Conservation (phyloP, 2,888 invertebrate species). For the Aleiodes alternator region DNA sequence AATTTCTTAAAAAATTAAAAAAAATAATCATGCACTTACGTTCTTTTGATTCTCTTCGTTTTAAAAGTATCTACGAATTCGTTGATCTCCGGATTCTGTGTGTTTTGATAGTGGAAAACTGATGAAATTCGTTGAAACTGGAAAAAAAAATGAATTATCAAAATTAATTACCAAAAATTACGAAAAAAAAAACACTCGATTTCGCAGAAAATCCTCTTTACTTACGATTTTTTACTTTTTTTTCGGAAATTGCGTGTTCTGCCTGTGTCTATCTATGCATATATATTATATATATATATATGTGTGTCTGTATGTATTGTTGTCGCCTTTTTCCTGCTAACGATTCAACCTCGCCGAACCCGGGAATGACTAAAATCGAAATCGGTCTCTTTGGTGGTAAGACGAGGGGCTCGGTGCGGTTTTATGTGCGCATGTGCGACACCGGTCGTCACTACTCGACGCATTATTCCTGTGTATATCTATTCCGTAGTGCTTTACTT, state of each 20-base stretch:
- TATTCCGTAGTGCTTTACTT: constrained; percentile 25
- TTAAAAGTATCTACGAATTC: not conserved
- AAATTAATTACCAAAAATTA: too few relatives aligned
- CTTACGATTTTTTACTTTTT: too few relatives aligned
- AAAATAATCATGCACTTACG: constrained; percentile 29
- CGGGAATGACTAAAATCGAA: constrained; percentile 75
- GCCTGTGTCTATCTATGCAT: too few relatives aligned
- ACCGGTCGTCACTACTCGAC: constrained; percentile 68
- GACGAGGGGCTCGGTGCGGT: constrained; percentile 64
- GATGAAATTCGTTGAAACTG: too few relatives aligned
- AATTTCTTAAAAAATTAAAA: constrained; percentile 13
- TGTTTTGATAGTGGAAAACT: not conserved
- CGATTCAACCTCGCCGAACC: constrained; percentile 73
- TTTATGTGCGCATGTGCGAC: constrained; percentile 71
- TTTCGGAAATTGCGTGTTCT: too few relatives aligned
- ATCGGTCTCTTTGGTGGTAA: constrained; percentile 66
- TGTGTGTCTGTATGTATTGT: constrained; percentile 29
- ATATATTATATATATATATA: not conserved
- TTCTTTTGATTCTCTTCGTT: constrained; percentile 1
- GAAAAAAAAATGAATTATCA: too few relatives aligned
- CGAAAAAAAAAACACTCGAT: too few relatives aligned
- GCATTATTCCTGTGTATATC: constrained; percentile 62
- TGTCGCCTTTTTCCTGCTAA: constrained; percentile 54
- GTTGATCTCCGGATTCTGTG: not conserved
- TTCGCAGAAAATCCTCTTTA: too few relatives aligned